Evolutionary conservation across 2,797 vertebrate species (phyloP).

Genomic region (Etheostoma nigrum): DNA sequence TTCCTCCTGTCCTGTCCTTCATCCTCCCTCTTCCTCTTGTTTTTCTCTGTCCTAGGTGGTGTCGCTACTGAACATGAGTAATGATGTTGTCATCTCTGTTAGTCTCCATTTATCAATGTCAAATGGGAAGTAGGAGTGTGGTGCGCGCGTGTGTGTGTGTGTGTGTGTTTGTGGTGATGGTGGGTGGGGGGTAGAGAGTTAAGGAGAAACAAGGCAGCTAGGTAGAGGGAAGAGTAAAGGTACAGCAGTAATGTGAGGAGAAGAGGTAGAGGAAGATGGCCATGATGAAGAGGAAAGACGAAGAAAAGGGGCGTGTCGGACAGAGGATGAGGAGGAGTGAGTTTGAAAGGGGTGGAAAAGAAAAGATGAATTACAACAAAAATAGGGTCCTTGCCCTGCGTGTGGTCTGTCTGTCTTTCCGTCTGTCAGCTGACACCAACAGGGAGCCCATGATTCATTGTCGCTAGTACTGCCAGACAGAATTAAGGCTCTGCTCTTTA

Average conservation of each 20-base stretch:
- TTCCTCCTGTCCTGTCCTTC: constrained; percentile 71
- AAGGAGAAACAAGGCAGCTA: constrained; percentile 55
- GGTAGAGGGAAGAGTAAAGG: constrained; percentile 36
- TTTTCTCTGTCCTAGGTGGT: constrained; percentile 76
- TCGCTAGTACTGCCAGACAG: constrained; percentile 59
- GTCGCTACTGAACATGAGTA: constrained; percentile 85
- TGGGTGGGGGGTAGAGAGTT: constrained; percentile 40
- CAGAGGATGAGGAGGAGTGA: constrained; percentile 53
- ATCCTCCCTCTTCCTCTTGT: constrained; percentile 63
- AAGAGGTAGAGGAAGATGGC: constrained; percentile 29
- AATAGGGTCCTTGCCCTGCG: constrained; percentile 33
- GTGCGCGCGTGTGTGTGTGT: constrained; percentile 35
- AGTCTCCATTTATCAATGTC: constrained; percentile 87
- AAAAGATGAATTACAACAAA: constrained; percentile 45
- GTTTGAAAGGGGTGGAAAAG: constrained; percentile 46
- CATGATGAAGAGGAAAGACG: constrained; percentile 25
- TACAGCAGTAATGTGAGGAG: constrained; percentile 36
- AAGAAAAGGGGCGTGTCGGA: constrained; percentile 46
- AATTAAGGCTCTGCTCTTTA: constrained; percentile 80
- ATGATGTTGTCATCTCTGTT: constrained; percentile 84
- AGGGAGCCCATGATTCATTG: constrained; percentile 76
- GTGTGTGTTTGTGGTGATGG: constrained; percentile 38
- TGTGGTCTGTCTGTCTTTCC: constrained; percentile 45
- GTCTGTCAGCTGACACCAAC: constrained; percentile 51
- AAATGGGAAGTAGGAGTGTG: constrained; percentile 63